These are phyloP conservation scores for Scarus forsteni DNA, from an alignment of 2,797 vertebrate species.

Conservation along the genomic window DNA sequence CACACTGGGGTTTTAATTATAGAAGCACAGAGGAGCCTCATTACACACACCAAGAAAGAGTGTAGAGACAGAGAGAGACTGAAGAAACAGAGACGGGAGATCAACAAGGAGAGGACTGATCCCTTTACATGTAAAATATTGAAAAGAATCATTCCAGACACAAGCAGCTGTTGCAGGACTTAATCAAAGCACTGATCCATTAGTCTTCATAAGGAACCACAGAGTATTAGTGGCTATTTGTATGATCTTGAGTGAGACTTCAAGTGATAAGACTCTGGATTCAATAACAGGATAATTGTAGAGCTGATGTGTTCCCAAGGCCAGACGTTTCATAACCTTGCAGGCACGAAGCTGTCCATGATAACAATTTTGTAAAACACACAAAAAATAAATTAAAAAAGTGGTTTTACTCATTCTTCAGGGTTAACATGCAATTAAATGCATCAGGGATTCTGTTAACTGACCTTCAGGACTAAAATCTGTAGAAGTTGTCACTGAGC, in stretches of 20 bases:
- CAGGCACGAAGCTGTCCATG: not conserved
- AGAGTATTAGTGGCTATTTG: constrained; percentile 42
- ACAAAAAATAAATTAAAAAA: not conserved
- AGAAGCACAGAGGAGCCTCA: constrained; percentile 64
- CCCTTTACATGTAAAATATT: constrained; percentile 59
- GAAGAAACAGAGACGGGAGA: constrained; percentile 39
- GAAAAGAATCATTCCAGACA: constrained; percentile 62
- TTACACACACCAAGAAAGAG: constrained; percentile 49
- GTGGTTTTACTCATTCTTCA: constrained; percentile 8
- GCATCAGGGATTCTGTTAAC: constrained; percentile 16
- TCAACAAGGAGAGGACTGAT: constrained; percentile 47
- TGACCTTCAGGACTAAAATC: constrained; percentile 33
- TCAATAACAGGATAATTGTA: constrained; percentile 27
- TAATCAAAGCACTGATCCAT: constrained; percentile 64
- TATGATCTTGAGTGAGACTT: constrained; percentile 27
- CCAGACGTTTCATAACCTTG: constrained; percentile 27
- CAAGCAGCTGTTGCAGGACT: constrained; percentile 49
- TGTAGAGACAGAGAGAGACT: constrained; percentile 33
- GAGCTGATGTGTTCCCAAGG: constrained; percentile 31
- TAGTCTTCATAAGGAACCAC: constrained; percentile 57
- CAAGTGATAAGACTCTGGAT: constrained; percentile 24
- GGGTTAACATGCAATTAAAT: constrained; percentile 38
- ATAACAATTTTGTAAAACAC: constrained; percentile 4
- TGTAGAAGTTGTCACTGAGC: constrained; percentile 16
- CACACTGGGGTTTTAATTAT: constrained; percentile 76